These are phyloP conservation scores for Phragmatobia fuliginosa DNA, from an alignment of 2,888 invertebrate species.

Conservation along the genomic window DNA sequence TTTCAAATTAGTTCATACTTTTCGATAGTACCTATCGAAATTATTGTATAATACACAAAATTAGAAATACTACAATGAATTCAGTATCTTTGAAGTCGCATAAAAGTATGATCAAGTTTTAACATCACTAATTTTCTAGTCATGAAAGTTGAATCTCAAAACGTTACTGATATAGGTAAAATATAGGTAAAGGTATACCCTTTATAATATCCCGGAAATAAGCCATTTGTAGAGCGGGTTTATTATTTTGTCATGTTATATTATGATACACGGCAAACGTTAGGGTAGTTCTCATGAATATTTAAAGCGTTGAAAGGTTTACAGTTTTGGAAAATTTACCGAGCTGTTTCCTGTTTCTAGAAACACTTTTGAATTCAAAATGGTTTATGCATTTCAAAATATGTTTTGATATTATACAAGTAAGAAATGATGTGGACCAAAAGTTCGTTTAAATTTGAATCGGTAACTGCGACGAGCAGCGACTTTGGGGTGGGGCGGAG, in stretches of 20 bases:
- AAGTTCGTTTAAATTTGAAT: no score
- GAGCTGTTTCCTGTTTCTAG: background rate
- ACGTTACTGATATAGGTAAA: background rate
- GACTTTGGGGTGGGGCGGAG: no score
- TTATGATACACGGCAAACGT: constrained; percentile 5
- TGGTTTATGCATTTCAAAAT: background rate
- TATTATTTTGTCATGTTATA: constrained; percentile 1
- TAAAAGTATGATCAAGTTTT: background rate
- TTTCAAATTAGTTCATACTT: no score
- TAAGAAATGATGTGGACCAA: background rate
- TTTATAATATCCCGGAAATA: background rate
- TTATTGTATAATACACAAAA: no score
- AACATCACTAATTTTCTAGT: background rate
- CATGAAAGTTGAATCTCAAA: background rate
- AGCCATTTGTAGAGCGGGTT: background rate
- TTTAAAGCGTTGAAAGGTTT: constrained; percentile 23
- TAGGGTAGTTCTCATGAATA: constrained; percentile 31
- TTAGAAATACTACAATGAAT: no score
- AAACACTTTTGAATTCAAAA: background rate
- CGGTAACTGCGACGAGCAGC: no score
- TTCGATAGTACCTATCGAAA: no score
- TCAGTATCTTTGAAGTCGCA: no score
- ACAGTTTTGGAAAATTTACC: constrained; percentile 4
- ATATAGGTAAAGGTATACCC: background rate
- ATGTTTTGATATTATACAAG: background rate